phyloP scores from a whole-genome alignment of 2,888 invertebrate genomes.

The Mesochorus sp. region DNA sequence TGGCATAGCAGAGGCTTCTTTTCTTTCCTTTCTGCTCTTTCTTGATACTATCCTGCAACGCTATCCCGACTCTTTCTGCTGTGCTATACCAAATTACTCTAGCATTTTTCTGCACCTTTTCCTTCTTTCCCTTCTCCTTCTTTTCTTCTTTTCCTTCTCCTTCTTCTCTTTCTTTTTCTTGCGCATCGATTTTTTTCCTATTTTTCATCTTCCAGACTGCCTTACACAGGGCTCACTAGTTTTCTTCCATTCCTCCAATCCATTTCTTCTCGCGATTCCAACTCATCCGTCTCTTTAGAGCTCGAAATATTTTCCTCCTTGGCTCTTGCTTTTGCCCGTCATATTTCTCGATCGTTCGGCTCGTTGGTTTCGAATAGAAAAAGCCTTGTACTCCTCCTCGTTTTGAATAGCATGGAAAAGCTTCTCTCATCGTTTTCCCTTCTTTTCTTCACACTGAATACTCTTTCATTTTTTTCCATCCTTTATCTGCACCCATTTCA shows the following conservation, averaged over 20 bases:
- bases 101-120: neutral
- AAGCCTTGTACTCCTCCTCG: conserved; percentile 8
- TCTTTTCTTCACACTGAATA: conserved; percentile 53
- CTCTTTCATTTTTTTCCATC: conserved; percentile 68
- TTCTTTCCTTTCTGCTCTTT: conserved; percentile 38
- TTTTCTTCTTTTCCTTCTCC: conserved; percentile 19
- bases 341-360: conserved; percentile 48
- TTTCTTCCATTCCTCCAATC: conserved; percentile 1
- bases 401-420: conserved; percentile 31
- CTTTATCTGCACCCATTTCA: conserved; percentile 25
- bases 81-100: conserved; percentile 3
- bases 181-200: neutral
- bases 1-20: conserved; percentile 44
- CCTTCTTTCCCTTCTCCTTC: conserved; percentile 30
- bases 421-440: conserved; percentile 33
- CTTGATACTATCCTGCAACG: conserved; percentile 32
- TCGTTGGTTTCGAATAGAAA: conserved; percentile 53
- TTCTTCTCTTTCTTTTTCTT: neutral
- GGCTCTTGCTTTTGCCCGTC: conserved; percentile 18
- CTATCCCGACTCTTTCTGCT: neutral
- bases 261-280: conserved; percentile 45
- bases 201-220: conserved; percentile 8
- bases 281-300: conserved; percentile 19
- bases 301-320: conserved; percentile 50
- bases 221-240: conserved; percentile 6